Conservation (phyloP, 2,113 vertebrate genomes). For the Thunnus thynnus region DNA sequence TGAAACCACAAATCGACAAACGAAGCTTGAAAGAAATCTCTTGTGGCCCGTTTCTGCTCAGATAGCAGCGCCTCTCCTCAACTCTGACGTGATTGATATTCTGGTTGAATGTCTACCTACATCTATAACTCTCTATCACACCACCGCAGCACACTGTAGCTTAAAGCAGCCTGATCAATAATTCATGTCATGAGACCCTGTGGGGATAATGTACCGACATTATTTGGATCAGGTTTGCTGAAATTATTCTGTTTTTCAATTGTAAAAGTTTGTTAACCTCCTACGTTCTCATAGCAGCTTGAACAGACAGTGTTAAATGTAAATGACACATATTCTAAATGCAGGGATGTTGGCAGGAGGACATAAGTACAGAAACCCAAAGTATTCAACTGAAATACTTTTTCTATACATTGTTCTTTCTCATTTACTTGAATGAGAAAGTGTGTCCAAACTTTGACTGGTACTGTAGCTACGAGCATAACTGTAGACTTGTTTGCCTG, state of each 20-base stretch:
- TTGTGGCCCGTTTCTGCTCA: background rate
- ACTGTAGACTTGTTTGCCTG: too few relatives aligned
- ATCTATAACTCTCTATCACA: constrained; percentile 17
- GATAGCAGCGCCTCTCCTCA: constrained; percentile 18
- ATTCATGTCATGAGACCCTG: constrained; percentile 28
- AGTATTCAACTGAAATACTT: too few relatives aligned
- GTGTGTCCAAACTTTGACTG: too few relatives aligned
- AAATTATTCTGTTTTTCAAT: constrained; percentile 22
- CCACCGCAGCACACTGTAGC: background rate
- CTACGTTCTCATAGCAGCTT: background rate
- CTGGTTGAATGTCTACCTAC: constrained; percentile 26
- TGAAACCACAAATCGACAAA: background rate
- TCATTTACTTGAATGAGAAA: too few relatives aligned
- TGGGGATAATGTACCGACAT: background rate
- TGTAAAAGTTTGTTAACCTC: background rate
- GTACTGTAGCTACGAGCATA: too few relatives aligned
- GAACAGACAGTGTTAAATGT: background rate
- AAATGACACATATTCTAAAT: background rate
- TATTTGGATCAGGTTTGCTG: constrained; percentile 5
- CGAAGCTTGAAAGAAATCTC: background rate
- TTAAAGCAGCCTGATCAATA: constrained; percentile 42
- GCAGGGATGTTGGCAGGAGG: too few relatives aligned
- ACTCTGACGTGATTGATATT: constrained; percentile 6
- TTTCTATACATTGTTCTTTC: too few relatives aligned
- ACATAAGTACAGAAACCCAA: too few relatives aligned